These are phyloP conservation scores for Smittia aterrima DNA, from an alignment of 2,888 invertebrate species.

Conservation along the genomic window DNA sequence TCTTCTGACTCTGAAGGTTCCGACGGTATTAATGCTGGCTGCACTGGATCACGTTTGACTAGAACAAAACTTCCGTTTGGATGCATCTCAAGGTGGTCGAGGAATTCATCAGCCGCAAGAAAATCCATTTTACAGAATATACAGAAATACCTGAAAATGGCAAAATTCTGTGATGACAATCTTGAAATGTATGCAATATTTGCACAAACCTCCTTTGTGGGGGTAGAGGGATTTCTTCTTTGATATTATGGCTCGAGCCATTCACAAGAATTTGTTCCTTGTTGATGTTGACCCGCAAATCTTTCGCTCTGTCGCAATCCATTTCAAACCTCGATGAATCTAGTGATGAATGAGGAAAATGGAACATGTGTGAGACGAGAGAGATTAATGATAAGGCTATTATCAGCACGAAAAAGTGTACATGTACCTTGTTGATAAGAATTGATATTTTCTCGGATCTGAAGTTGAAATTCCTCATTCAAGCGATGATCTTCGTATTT, in stretches of 20 bases:
- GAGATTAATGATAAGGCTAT: constrained; percentile 28
- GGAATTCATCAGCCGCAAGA: background rate
- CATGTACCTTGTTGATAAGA: constrained; percentile 31
- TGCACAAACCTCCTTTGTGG: background rate
- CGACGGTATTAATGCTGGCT: background rate
- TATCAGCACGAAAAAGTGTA: constrained; percentile 13
- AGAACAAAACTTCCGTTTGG: constrained; percentile 32
- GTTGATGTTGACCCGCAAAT: background rate
- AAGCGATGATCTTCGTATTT: constrained; percentile 24
- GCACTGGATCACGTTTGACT: constrained; percentile 31
- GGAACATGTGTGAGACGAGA: background rate
- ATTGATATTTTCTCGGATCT: background rate
- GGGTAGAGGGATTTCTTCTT: background rate
- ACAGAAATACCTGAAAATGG: constrained; percentile 24
- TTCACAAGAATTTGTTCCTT: background rate
- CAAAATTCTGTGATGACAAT: no score
- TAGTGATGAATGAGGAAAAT: constrained; percentile 17
- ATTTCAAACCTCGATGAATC: background rate
- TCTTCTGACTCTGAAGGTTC: background rate
- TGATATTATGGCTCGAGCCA: background rate
- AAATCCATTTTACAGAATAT: constrained; percentile 37
- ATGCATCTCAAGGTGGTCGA: constrained; percentile 34
- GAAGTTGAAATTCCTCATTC: constrained; percentile 11
- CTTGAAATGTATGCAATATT: no score
- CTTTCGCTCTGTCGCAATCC: background rate